Evolutionary conservation across 2,888 invertebrate genomes (phyloP).

Genomic region (Phragmatobia fuliginosa): DNA sequence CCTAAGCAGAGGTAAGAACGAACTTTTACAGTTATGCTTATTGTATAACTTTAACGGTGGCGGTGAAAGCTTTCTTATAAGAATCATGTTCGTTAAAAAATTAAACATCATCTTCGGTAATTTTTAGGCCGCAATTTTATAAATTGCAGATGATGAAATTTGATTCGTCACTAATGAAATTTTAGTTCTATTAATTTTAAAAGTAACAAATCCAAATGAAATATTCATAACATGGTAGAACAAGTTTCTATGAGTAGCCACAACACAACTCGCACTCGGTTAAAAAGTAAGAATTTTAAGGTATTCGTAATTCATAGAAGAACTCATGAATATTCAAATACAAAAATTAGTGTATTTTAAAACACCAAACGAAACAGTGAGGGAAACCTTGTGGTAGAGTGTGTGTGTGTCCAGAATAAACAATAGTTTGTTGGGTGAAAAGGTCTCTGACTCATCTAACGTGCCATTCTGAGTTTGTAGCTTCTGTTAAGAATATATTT

Average conservation of each 20-base stretch:
- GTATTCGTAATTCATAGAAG: conserved; percentile 60
- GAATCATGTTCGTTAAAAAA: conserved; percentile 49
- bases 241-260: conserved; percentile 48
- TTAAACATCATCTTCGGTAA: conserved; percentile 27
- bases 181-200: conserved; percentile 21
- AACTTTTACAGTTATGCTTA: conserved; percentile 83
- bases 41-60: conserved; percentile 77
- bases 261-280: conserved; percentile 39
- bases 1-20: conserved; percentile 82
- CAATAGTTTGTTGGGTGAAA: conserved; percentile 74
- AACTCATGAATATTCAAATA: conserved; percentile 68
- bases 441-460: conserved; percentile 81
- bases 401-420: conserved; percentile 78
- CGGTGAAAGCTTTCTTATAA: conserved; percentile 68
- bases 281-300: conserved; percentile 52
- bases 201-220: conserved; percentile 25
- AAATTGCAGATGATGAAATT: conserved; percentile 26
- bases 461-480: conserved; percentile 61
- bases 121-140: conserved; percentile 24
- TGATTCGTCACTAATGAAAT: conserved; percentile 29
- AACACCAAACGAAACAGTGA: conserved; percentile 64
- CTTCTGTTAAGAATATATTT: conserved; percentile 81
- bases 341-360: conserved; percentile 53
- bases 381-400: conserved; percentile 69
- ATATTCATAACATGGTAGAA: conserved; percentile 44